A percentile compares a stretch with the other conserved stretches of the same genome.
Evolutionary conservation across 2,888 invertebrate species (phyloP).

Genomic region (Folsomia manolachei): DNA sequence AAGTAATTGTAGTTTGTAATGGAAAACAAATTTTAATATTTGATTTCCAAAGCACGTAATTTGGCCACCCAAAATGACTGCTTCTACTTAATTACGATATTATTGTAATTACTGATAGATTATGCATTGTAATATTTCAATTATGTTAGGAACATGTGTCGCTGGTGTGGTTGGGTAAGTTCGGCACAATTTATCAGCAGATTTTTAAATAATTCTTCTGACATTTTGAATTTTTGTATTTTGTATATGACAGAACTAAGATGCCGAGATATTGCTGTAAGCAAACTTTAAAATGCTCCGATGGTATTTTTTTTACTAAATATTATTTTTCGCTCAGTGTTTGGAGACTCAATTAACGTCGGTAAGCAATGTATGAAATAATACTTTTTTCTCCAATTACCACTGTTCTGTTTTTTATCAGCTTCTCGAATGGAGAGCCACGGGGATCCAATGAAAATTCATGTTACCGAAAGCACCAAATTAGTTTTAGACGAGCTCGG

Average conservation of each 20-base stretch:
- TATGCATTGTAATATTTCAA: not conserved
- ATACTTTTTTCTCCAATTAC: too few species aligned
- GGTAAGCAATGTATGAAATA: too few species aligned
- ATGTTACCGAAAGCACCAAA: slow-evolving; percentile 62
- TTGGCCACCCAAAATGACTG: too few species aligned
- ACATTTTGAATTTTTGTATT: slow-evolving; percentile 39
- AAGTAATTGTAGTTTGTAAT: too few species aligned
- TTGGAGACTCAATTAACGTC: slow-evolving; percentile 58
- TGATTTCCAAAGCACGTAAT: too few species aligned
- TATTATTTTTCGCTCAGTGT: too few species aligned
- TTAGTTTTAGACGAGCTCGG: slow-evolving; percentile 58
- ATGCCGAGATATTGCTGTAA: slow-evolving; percentile 66
- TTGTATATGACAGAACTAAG: too few species aligned
- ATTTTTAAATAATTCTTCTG: slow-evolving; percentile 37
- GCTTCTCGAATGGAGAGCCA: slow-evolving; percentile 21
- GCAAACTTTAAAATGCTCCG: too few species aligned
- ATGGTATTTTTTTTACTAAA: too few species aligned
- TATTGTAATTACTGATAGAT: not conserved
- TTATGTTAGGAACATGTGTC: slow-evolving; percentile 52
- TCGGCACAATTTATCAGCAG: slow-evolving; percentile 46
- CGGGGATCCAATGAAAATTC: slow-evolving; percentile 60
- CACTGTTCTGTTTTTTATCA: too few species aligned
- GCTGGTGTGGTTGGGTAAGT: slow-evolving; percentile 53
- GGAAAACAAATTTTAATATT: too few species aligned
- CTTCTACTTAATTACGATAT: not conserved